Evolutionary conservation across 2,797 vertebrate genomes (phyloP).

Genomic region (Mus spretus): DNA sequence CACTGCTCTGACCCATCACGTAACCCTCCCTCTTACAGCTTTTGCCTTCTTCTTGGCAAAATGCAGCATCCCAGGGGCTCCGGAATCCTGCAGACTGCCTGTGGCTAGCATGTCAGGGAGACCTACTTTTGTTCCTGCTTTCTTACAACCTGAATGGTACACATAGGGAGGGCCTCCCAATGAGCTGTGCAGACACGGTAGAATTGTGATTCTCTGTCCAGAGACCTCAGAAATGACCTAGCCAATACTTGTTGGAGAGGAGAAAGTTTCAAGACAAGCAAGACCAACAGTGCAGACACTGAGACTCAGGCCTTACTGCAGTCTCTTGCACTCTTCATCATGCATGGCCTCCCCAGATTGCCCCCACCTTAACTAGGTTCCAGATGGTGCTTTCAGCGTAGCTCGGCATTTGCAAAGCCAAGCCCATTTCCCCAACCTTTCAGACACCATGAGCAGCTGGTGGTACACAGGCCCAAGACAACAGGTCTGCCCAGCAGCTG

Average conservation of each 20-base stretch:
- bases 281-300: background rate
- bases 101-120: background rate
- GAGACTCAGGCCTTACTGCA: background rate
- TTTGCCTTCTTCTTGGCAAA: conserved; percentile 56
- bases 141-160: background rate
- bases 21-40: conserved; percentile 53
- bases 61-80: conserved; percentile 56
- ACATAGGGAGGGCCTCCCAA: background rate
- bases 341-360: conserved; percentile 27
- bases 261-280: conserved; percentile 18
- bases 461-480: background rate
- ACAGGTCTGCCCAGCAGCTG: conserved; percentile 62
- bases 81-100: conserved; percentile 21
- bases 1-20: background rate
- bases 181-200: conserved; percentile 3
- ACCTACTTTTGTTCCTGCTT: background rate
- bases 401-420: background rate
- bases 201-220: conserved; percentile 40
- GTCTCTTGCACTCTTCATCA: background rate
- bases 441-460: background rate
- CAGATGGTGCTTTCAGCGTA: background rate
- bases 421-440: background rate
- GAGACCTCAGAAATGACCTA: conserved; percentile 32
- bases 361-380: background rate
- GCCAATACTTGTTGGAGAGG: background rate